These are phyloP conservation scores for Hypocryptadius cinnamomeus DNA, from an alignment of 2,113 vertebrate species.

Conservation along the genomic window DNA sequence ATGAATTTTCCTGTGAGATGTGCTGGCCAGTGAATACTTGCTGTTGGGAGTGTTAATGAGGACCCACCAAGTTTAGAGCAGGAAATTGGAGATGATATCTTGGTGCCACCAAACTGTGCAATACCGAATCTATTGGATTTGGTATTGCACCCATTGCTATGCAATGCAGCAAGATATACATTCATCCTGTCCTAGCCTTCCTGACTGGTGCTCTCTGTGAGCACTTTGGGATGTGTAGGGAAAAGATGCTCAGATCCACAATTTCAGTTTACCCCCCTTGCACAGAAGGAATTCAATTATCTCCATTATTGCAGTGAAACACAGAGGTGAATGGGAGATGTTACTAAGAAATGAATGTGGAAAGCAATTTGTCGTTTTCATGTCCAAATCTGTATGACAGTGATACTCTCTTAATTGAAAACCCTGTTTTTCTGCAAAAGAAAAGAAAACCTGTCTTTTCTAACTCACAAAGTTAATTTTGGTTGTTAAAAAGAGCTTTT, in stretches of 20 bases:
- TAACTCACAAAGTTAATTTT: neutral
- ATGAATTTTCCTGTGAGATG: neutral
- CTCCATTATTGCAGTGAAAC: neutral
- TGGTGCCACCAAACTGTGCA: neutral
- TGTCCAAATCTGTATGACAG: neutral
- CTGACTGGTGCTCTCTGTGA: neutral
- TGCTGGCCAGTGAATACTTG: neutral
- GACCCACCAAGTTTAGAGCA: neutral
- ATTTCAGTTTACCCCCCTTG: neutral
- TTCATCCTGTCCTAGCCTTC: neutral
- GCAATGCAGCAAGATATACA: neutral
- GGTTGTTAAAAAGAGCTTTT: neutral
- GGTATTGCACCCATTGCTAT: neutral
- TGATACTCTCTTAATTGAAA: slow-evolving; percentile 12
- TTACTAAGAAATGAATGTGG: neutral
- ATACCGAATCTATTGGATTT: neutral
- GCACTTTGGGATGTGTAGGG: neutral
- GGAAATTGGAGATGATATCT: neutral
- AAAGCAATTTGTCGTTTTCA: slow-evolving; percentile 19
- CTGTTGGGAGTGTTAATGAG: neutral
- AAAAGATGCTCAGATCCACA: neutral
- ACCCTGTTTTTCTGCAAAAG: neutral
- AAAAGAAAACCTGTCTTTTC: neutral
- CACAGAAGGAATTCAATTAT: neutral
- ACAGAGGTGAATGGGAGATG: neutral